Evolutionary conservation across 2,113 vertebrate genomes (phyloP), one percentile per base, ranked within the genome.

Genomic region (Ceuthmochares aereus): DNA sequence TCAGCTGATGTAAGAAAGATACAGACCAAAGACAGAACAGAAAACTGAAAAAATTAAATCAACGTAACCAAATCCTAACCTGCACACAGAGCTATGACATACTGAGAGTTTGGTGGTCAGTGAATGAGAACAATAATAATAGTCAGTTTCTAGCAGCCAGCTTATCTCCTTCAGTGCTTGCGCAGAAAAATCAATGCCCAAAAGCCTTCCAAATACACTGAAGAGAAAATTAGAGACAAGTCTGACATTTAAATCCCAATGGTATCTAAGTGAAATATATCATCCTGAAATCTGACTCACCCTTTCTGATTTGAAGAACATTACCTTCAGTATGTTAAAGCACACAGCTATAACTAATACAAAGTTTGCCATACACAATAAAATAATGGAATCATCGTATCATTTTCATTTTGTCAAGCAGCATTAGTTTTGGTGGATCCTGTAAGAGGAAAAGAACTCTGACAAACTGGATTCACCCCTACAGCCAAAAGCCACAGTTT

Each of bases 241-340:
- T 67, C 63, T 96, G 95, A 90, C 95, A 94, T 96, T 96, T 95
- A 93, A 98, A 86, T 90, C 83, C 79, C 75, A 75, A 17, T n/a
- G 43, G 80, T 66, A 77, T 66, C n/a, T 75, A 84, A 91, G 59
- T 68, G 76, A 95, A 96, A 94, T 56, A 43, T 43, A 93, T 76
- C 68, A 90, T 76, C 51, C 83, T 78, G 93, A 90, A 94, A 90
- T 69, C 75, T 96, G 89, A 88, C 79, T 96, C 90, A 80, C 26
- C 56, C 51, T 78, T 89, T 96, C 79, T 96, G 66, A 67, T 88
- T 18, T 89, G 89, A 95, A 95, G 87, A 95, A 92, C 51, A 70
- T 90, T 62, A 90, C 43, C 76, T 97, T 82, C 84, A 89, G 36
- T 84, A 83, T 43, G 47, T 89, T 95, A 94, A 90, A 95, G 40